phyloP scores from a whole-genome alignment of 1,140 invertebrate genomes.

The Heliconius congener region DNA sequence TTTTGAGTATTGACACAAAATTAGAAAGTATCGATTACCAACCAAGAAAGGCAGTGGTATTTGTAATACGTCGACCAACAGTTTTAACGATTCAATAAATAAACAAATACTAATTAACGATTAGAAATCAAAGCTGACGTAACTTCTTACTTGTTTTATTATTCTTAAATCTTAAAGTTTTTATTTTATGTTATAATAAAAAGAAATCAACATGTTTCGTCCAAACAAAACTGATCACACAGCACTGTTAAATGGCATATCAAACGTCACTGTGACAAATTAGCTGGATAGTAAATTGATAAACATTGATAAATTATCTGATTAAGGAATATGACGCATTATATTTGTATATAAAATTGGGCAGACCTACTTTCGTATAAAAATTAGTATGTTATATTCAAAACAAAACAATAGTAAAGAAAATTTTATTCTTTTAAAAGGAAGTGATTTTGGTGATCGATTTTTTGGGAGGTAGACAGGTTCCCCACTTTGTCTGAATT shows the following conservation, averaged over 20 bases:
- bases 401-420: not conserved
- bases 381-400: not conserved
- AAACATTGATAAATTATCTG: conserved; percentile 36
- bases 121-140: not conserved
- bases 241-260: conserved; percentile 3
- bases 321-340: conserved; percentile 24
- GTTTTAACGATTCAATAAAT: not conserved
- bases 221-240: not conserved
- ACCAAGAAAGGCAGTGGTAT: not conserved
- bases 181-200: too few relatives aligned
- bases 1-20: not conserved
- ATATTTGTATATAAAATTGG: not conserved
- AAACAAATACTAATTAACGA: not conserved
- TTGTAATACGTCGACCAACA: not conserved
- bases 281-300: conserved; percentile 21
- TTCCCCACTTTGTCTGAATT: too few relatives aligned
- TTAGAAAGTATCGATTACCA: not conserved
- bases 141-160: not conserved
- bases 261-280: conserved; percentile 28
- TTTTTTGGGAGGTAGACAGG: too few relatives aligned
- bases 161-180: too few relatives aligned
- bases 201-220: not conserved
- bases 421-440: not conserved
- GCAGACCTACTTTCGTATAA: not conserved
- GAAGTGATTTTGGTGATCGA: too few relatives aligned